Conservation (phyloP, 2,888 invertebrate genomes). For the Clivina fossor region DNA sequence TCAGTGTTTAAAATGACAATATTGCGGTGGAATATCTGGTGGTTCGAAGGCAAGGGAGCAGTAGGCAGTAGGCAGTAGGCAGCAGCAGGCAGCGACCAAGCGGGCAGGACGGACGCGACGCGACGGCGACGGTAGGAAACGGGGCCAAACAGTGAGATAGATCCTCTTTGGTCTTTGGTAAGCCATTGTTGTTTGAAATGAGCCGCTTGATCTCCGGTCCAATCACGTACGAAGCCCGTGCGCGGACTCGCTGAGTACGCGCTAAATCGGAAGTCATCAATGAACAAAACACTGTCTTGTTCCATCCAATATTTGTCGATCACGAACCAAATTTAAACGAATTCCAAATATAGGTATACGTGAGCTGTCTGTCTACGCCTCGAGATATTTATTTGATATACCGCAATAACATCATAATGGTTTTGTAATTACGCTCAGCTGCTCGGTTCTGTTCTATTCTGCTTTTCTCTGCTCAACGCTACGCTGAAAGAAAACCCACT, state of each 20-base stretch:
- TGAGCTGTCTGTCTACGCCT: no score
- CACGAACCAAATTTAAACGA: slow-evolving; percentile 34
- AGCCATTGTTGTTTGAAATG: slow-evolving; percentile 32
- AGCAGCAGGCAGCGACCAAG: background rate
- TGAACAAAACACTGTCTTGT: slow-evolving; percentile 33
- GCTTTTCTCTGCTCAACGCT: no score
- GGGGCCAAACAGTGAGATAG: slow-evolving; percentile 15
- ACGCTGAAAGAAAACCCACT: no score
- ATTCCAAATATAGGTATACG: slow-evolving; percentile 25
- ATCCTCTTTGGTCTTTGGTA: slow-evolving; percentile 27
- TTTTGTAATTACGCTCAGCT: no score
- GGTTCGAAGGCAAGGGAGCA: no score
- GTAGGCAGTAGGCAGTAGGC: background rate
- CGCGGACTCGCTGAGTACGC: slow-evolving; percentile 28
- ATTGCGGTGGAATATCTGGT: slow-evolving; percentile 15
- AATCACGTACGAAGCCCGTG: slow-evolving; percentile 29
- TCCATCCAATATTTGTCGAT: slow-evolving; percentile 32
- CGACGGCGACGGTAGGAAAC: background rate
- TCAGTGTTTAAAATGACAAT: slow-evolving; percentile 21
- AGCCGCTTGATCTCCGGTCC: slow-evolving; percentile 31
- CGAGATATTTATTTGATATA: no score
- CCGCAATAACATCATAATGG: no score
- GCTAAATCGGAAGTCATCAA: slow-evolving; percentile 33
- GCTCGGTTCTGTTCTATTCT: no score
- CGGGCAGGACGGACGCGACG: background rate